phyloP scores from a whole-genome alignment of 2,797 vertebrate species.

The Intellagama lesueurii region DNA sequence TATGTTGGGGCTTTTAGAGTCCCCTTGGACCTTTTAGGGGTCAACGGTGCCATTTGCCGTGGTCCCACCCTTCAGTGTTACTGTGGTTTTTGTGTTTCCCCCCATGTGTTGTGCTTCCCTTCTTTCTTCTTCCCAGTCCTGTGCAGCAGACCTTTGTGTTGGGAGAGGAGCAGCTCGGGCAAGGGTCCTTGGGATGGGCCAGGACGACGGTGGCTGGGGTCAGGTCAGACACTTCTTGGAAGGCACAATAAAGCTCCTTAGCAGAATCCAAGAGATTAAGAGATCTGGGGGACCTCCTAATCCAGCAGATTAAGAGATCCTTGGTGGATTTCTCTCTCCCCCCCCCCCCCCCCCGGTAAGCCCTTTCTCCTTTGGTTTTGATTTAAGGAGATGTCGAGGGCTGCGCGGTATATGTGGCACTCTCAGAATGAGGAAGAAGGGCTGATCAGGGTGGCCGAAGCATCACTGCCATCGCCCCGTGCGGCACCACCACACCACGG shows the following conservation, averaged over 20 bases:
- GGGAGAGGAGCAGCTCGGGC: not conserved
- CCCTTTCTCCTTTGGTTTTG: not conserved
- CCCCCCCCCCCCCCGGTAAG: not conserved
- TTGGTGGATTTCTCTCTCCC: not conserved
- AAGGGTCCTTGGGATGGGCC: not conserved
- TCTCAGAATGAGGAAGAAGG: not conserved
- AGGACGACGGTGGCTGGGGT: not conserved
- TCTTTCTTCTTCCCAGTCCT: not conserved
- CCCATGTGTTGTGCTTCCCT: no score
- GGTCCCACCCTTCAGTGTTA: no score
- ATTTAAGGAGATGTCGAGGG: not conserved
- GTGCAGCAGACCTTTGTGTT: not conserved
- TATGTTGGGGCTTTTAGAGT: no score
- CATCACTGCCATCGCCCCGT: no score
- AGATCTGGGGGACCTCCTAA: not conserved
- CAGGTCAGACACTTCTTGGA: not conserved
- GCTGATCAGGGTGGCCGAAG: not conserved
- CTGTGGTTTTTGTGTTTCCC: not conserved
- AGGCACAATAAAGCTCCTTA: not conserved
- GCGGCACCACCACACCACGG: no score
- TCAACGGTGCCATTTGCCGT: no score
- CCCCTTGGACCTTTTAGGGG: no score
- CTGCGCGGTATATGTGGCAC: no score
- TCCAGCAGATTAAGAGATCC: conserved; percentile 21
- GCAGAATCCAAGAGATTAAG: conserved; percentile 14